phyloP scores from a whole-genome alignment of 2,113 vertebrate species.

The Cygnus atratus region DNA sequence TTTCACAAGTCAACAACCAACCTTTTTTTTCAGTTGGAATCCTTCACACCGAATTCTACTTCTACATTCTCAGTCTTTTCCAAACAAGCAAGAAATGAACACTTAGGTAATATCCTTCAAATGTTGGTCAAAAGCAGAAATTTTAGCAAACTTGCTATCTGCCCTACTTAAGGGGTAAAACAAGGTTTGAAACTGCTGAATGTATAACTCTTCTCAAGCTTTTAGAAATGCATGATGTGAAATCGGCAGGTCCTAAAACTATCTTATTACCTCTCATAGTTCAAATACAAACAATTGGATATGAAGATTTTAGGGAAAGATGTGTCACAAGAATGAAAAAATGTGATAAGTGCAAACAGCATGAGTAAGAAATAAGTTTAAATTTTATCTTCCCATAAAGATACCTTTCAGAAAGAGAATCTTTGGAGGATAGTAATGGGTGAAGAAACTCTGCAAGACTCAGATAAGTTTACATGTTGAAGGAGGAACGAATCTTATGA shows the following conservation, averaged over 20 bases:
- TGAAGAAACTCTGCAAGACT: not conserved
- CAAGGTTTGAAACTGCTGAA: not conserved
- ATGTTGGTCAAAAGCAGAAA: not conserved
- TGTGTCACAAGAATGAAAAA: not conserved
- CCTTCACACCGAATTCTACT: not conserved
- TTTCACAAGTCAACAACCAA: not conserved
- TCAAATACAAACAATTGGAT: not conserved
- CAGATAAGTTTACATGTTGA: not conserved
- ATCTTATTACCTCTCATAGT: not conserved
- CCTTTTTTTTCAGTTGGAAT: not conserved
- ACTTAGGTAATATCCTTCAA: not conserved
- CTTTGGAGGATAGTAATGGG: not conserved
- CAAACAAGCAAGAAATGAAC: not conserved
- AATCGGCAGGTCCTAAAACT: not conserved
- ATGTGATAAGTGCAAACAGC: not conserved
- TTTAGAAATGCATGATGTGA: not conserved
- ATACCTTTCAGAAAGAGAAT: not conserved
- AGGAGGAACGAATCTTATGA: not conserved
- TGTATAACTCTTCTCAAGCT: not conserved
- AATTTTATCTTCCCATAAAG: not conserved
- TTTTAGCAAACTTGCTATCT: not conserved
- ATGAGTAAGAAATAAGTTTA: not conserved
- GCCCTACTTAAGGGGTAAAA: not conserved
- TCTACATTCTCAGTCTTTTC: not conserved
- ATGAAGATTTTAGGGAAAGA: not conserved